Conservation (phyloP, 2,113 vertebrate species). For the Stomatorhinus ivindoensis region DNA sequence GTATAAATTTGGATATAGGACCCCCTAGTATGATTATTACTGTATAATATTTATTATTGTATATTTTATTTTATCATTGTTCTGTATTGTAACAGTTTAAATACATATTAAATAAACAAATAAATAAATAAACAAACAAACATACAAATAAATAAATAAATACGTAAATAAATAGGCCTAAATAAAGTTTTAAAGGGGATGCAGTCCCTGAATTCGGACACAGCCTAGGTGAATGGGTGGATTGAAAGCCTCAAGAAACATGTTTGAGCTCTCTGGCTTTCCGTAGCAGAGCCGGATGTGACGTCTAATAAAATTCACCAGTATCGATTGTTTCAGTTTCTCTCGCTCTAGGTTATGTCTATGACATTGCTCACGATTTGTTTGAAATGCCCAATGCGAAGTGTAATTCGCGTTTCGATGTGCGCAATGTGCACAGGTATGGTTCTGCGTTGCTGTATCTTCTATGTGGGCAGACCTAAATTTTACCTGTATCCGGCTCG, state of each 20-base stretch:
- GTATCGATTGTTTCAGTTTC: neutral
- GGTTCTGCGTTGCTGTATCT: neutral
- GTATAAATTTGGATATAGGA: too few relatives aligned
- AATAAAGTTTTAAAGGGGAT: too few relatives aligned
- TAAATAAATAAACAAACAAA: too few relatives aligned
- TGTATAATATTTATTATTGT: too few relatives aligned
- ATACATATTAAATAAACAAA: too few relatives aligned
- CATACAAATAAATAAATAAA: too few relatives aligned
- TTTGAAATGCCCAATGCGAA: neutral
- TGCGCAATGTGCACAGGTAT: conserved; percentile 1
- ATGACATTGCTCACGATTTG: neutral
- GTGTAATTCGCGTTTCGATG: neutral
- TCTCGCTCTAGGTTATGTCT: neutral
- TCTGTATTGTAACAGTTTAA: too few relatives aligned
- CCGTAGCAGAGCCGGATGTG: neutral
- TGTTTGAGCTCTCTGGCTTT: neutral
- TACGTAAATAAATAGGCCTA: too few relatives aligned
- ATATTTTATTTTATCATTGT: too few relatives aligned
- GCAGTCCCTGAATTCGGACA: too few relatives aligned
- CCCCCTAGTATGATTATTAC: too few relatives aligned
- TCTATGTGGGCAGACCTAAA: neutral
- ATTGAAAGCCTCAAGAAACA: neutral
- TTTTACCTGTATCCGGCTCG: neutral
- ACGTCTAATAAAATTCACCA: neutral
- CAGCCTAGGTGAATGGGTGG: neutral